Evolutionary conservation across 1,140 invertebrate species (phyloP), one percentile per base, ranked within the genome.

Genomic region (Drosophila tristis): DNA sequence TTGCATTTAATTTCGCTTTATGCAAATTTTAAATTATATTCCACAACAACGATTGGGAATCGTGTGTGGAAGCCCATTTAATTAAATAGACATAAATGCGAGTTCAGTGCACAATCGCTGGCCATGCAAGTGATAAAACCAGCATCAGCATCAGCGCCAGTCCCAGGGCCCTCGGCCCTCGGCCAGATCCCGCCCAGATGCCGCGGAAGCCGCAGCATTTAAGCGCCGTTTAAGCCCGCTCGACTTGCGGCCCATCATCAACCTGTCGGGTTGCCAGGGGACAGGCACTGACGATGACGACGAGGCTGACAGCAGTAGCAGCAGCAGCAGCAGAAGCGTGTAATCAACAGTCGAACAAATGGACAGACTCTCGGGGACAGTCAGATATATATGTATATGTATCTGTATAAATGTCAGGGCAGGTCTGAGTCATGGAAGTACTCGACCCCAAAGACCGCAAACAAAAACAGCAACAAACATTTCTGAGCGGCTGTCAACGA

Each of bases 1-100:
- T 80, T 76, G 72, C 61, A 87, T 86, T 78, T 71, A 75, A 75
- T 87, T 78, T 74, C 39, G 65, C 44, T 75, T 63, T 70, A 85
- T 85, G 78, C 61, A 80, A 73, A 84, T 80, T 80, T 73, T 48
- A 48, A 79, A 72, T 61, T 64, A 85, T 75, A 60, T 60, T 59
- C 60, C 43, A 47, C 57, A 51, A 44, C 45, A 39, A 50, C 35
- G 63, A 45, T 44, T 54, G 50, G 47, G 48, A 35, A 20, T 9
- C 7, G 23, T 31, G 35, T 23, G 50, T 39, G 35, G 35, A 13
- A 57, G 47, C 29, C 15, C 43, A 59, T 78, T 85, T 81, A 62
- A 81, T 85, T 78, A 85, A 80, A 85, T 48, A 39, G 54, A 39
- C 58, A 85, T 85, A 65, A 76, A 72, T 64, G 35, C 48, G 43